Percentiles rank a stretch among this genome's conserved stretches.
These are phyloP conservation scores for Temnothorax unifasciatus DNA, from an alignment of 2,888 invertebrate species.

Conservation along the genomic window DNA sequence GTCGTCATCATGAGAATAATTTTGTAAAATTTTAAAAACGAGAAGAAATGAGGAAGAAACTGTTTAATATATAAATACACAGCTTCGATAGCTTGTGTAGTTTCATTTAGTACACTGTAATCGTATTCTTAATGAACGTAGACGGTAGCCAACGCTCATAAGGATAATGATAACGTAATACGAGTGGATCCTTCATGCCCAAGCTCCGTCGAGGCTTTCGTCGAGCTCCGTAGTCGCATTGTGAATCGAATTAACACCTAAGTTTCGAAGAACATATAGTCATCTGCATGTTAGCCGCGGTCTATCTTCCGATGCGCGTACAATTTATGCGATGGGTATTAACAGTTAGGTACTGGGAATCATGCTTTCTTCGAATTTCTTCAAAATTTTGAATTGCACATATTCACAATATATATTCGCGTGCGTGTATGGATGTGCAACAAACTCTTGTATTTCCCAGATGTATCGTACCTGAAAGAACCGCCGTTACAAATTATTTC, in stretches of 20 bases:
- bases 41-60: background rate
- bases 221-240: conserved; percentile 50
- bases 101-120: background rate
- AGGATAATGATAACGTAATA: conserved; percentile 60
- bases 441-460: background rate
- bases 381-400: background rate
- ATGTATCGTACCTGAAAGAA: background rate
- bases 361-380: background rate
- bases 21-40: background rate
- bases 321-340: conserved; percentile 46
- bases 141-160: conserved; percentile 19
- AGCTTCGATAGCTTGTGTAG: background rate
- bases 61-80: background rate
- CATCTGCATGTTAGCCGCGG: conserved; percentile 67
- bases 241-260: conserved; percentile 67
- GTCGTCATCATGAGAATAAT: background rate
- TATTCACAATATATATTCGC: background rate
- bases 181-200: conserved; percentile 64
- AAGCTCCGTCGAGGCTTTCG: conserved; percentile 41
- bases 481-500: conserved; percentile 19
- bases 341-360: conserved; percentile 56
- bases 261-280: conserved; percentile 64
- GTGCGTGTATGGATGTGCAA: background rate
- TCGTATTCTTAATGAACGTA: background rate
- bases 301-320: conserved; percentile 48